Evolutionary conservation across 2,797 vertebrate genomes (phyloP).

Genomic region (Sebastes matsubarae): DNA sequence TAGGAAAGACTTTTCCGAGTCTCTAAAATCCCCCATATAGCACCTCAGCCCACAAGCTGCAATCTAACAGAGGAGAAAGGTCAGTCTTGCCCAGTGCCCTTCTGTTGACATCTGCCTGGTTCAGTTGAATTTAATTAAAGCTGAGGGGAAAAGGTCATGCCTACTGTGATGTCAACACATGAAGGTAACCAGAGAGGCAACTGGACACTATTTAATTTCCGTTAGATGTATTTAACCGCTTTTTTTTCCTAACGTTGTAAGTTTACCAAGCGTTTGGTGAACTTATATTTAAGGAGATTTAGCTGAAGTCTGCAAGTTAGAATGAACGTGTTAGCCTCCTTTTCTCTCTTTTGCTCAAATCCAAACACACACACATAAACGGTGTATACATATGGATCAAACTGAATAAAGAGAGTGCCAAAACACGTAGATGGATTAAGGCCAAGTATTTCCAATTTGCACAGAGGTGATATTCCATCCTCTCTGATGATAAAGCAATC

Average conservation of each 20-base stretch:
- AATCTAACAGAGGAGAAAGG: slow-evolving; percentile 51
- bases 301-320: not conserved
- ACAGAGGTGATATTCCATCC: slow-evolving; percentile 54
- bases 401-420: slow-evolving; percentile 16
- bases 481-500: slow-evolving; percentile 44
- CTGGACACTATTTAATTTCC: not conserved
- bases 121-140: slow-evolving; percentile 56
- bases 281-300: not conserved
- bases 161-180: slow-evolving; percentile 26
- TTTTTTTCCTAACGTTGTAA: not conserved
- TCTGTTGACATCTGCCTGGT: slow-evolving; percentile 63
- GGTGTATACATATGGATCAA: not conserved
- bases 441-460: slow-evolving; percentile 56
- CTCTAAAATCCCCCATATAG: not conserved
- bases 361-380: not conserved
- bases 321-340: not conserved
- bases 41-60: not conserved
- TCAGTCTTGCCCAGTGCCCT: slow-evolving; percentile 59
- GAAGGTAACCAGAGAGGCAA: slow-evolving; percentile 2
- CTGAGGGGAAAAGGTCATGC: slow-evolving; percentile 54
- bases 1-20: not conserved
- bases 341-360: not conserved
- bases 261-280: not conserved
- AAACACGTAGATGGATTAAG: slow-evolving; percentile 34
- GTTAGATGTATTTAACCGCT: not conserved